Evolutionary conservation across 2,113 vertebrate species (phyloP), one percentile per base, ranked within the genome.

Genomic region (Ellobius talpinus): DNA sequence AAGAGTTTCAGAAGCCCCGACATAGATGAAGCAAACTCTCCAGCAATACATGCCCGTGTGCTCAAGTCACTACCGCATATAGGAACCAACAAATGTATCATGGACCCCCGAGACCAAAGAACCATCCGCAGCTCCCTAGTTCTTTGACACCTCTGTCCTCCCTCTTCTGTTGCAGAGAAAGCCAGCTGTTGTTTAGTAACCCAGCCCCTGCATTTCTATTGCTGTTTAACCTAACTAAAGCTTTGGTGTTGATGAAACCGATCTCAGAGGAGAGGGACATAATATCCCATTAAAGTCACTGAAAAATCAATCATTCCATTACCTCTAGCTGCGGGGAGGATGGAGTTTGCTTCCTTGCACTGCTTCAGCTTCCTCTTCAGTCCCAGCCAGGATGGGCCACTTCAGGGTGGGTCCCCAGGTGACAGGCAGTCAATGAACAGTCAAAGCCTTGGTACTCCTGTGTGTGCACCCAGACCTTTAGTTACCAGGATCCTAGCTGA

Each of bases 241-340:
- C 87, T 58, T 55, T 72, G 72, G 70, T 31, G 29, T 74, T 68
- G 47, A 39, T 42, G 45, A 72, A 24, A 47, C 3, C 36, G 66
- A 78, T 55, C 76, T 94, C 85, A 52, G 66, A 72, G 31, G 70
- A 96, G 39, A 96, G 66, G 84, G 42, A 91, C 68, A 89, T 70
- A 39, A 86, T 45, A 58, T 47, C 66, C 66, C 66, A 68, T 68
- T 52, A 42, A 78, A 87, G 73, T 39, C 90, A 39, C n/a, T 82
- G 33, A 78, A 47, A 93, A 78, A 68, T 36, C 0, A 76, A 84
- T 87, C 66, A 21, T 23, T 9, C 3, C 1, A 0, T 45, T 58
- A 73, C 74, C 0, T 58, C 0, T 0, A 3, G 9, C 24, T 70
- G 63, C 0, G 17, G 12, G 61, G 63, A 5, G 7, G 16, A 17